A percentile compares a stretch with the other conserved stretches of the same genome.
These are phyloP conservation scores for Drosophila elegans DNA, from an alignment of 1,140 invertebrate species.

Conservation along the genomic window DNA sequence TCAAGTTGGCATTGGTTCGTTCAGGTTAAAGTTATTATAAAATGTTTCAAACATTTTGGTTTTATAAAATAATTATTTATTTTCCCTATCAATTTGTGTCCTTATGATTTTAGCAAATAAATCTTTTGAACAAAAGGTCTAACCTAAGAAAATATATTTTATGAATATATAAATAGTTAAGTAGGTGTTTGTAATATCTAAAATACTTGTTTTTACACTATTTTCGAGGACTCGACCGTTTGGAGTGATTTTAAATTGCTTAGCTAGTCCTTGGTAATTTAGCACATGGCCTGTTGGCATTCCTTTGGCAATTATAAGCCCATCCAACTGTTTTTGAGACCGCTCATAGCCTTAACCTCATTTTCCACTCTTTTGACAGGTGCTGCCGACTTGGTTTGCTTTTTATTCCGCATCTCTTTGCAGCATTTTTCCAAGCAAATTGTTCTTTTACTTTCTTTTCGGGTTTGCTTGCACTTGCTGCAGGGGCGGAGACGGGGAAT, in stretches of 20 bases:
- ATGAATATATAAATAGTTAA: too few species aligned
- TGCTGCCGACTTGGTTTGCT: slow-evolving; percentile 41
- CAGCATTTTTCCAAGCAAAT: slow-evolving; percentile 14
- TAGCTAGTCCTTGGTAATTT: background rate
- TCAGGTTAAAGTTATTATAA: background rate
- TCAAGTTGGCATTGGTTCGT: background rate
- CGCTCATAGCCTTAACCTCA: slow-evolving; percentile 41
- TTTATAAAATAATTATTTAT: background rate
- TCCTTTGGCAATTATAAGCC: slow-evolving; percentile 23
- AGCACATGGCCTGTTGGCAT: background rate
- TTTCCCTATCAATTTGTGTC: background rate
- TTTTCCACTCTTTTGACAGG: slow-evolving; percentile 47
- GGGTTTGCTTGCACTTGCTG: slow-evolving; percentile 30
- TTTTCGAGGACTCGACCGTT: too few species aligned
- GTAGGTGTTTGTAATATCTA: too few species aligned
- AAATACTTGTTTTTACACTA: too few species aligned
- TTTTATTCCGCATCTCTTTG: slow-evolving; percentile 14
- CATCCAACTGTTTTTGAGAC: slow-evolving; percentile 11
- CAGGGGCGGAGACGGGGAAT: background rate
- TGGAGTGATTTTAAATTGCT: background rate
- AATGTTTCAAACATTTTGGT: background rate
- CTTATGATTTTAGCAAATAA: too few species aligned
- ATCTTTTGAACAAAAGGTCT: too few species aligned
- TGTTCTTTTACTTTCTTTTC: slow-evolving; percentile 41
- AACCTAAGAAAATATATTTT: too few species aligned